Evolutionary conservation across 2,113 vertebrate species (phyloP).

Genomic region (Gallinago jamesoni): DNA sequence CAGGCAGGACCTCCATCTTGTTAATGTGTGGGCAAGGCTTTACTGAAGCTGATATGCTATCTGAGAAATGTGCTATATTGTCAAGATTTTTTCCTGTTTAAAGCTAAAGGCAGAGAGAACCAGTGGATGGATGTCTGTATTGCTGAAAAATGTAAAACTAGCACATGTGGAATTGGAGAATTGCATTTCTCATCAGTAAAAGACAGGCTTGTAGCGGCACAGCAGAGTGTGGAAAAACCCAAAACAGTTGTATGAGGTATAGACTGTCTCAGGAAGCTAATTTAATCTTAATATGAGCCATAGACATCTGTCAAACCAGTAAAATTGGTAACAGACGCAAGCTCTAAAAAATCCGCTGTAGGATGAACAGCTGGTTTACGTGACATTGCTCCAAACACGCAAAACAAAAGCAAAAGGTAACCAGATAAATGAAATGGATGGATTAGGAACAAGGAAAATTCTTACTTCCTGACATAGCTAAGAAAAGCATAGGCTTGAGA

Average conservation of each 20-base stretch:
- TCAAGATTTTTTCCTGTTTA: neutral
- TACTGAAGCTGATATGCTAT: neutral
- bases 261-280: slow-evolving; percentile 29
- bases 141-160: neutral
- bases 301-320: slow-evolving; percentile 33
- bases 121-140: neutral
- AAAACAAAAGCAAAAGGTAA: slow-evolving; percentile 13
- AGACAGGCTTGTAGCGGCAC: neutral
- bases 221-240: neutral
- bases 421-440: neutral
- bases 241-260: neutral
- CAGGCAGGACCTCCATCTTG: rapidly evolving
- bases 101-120: neutral
- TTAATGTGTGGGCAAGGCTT: neutral
- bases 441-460: neutral
- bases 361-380: slow-evolving; percentile 20
- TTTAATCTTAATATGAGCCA: slow-evolving; percentile 43
- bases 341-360: neutral
- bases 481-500: neutral
- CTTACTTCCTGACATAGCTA: neutral
- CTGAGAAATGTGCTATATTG: neutral
- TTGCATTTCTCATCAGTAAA: neutral
- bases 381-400: neutral
- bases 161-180: neutral
- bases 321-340: neutral